Percentiles rank a stretch among this genome's conserved stretches.
Evolutionary conservation across 2,113 vertebrate genomes (phyloP).

Genomic region (Pterocles burchelli): DNA sequence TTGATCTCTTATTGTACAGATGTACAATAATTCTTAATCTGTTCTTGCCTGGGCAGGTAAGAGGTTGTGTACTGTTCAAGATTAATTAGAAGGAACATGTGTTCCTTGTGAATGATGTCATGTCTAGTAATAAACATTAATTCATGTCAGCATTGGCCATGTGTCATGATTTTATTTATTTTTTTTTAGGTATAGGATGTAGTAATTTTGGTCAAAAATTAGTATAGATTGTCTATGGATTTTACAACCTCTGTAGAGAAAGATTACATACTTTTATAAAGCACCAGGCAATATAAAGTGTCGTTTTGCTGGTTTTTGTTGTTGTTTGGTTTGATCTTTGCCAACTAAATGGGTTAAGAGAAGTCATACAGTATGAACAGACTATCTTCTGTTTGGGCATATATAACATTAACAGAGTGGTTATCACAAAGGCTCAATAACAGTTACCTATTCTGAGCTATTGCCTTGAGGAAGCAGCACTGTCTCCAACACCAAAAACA

Average conservation of each 20-base stretch:
- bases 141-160: background rate
- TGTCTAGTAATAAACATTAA: background rate
- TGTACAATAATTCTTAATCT: background rate
- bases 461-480: background rate
- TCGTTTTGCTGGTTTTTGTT: background rate
- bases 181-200: background rate
- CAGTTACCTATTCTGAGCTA: background rate
- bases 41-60: slow-evolving; percentile 33
- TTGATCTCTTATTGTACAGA: background rate
- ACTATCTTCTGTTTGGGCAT: background rate
- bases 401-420: background rate
- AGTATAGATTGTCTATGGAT: background rate
- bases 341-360: background rate
- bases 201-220: background rate
- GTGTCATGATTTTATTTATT: background rate
- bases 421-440: background rate
- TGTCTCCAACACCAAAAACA: background rate
- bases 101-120: slow-evolving; percentile 1
- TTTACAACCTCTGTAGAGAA: background rate
- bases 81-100: slow-evolving; percentile 6
- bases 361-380: background rate
- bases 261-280: background rate
- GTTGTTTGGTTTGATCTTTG: background rate
- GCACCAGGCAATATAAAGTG: background rate
- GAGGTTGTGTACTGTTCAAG: background rate